phyloP scores from a whole-genome alignment of 30 jellyfish, hydroid and myxozoan species.

The Pelagia noctiluca region DNA sequence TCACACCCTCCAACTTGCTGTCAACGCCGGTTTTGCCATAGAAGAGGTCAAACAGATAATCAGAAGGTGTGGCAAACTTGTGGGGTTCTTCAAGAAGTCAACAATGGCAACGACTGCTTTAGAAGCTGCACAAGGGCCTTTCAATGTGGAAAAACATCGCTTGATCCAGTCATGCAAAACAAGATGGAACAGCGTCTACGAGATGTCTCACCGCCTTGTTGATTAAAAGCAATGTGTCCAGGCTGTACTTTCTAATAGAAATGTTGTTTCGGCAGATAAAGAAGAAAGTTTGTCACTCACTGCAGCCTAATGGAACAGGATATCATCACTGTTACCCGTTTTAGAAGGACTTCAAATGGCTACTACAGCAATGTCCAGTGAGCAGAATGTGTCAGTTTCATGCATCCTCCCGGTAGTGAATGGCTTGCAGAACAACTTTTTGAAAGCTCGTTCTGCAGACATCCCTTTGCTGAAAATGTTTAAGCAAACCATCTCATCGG shows the following conservation, averaged over 20 bases:
- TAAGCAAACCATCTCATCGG: constrained; percentile 13
- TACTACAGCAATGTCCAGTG: constrained; percentile 43
- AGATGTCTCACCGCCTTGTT: constrained; percentile 50
- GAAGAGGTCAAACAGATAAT: constrained; percentile 49
- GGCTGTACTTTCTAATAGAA: constrained; percentile 9
- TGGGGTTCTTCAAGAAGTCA: too few relatives aligned
- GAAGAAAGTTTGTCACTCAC: too few relatives aligned
- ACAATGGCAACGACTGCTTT: constrained; percentile 47
- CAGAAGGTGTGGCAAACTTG: too few relatives aligned
- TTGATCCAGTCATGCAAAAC: constrained; percentile 54
- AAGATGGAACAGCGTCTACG: constrained; percentile 68
- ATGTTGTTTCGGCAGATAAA: too few relatives aligned
- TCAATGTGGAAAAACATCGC: too few relatives aligned
- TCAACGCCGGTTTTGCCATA: constrained; percentile 57
- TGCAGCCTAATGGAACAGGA: constrained; percentile 51
- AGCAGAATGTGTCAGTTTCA: constrained; percentile 42
- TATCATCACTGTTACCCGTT: constrained; percentile 45
- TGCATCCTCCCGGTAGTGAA: constrained; percentile 48
- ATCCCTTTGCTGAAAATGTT: constrained; percentile 20
- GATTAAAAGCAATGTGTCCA: constrained; percentile 18
- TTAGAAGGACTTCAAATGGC: constrained; percentile 58
- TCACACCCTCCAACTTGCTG: constrained; percentile 63
- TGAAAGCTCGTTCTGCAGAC: constrained; percentile 3
- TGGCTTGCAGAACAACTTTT: constrained; percentile 47
- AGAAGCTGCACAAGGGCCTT: too few relatives aligned